Base-by-base conservation (phyloP, 2,113 vertebrate species). In the Ictidomys tridecemlineatus region DNA sequence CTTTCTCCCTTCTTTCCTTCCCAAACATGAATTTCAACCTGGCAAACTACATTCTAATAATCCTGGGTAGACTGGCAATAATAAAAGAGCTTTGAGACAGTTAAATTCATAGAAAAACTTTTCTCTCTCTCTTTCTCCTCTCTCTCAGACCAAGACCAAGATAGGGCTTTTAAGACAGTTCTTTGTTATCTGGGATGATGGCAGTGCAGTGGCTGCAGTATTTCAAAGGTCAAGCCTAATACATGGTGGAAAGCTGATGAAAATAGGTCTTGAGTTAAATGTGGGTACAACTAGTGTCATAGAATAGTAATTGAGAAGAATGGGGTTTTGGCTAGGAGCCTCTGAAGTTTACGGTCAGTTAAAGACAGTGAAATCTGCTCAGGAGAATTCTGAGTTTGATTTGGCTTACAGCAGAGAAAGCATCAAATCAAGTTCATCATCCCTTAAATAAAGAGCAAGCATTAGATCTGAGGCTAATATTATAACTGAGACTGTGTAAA, bases 381-480 rank as follows among this genome's bases (percentile, higher is more conserved):
- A 79, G 53, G 96, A 97, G 96, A 86, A 87, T 95, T 95, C 28
- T 6, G 80, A 70, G 53, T 84, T 80, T 93, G 94, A 98, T 73
- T 0, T 88, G 86, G 92, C 86, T 95, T 83, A 89, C 65, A 95
- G 80, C 48, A 16, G 39, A 96, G 63, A 98, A 98, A 97, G 28
- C 82, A 96, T 98, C 96, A 89, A 97, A 97, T 98, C 96, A 97
- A 96, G 97, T 98, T 98, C 94, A 97, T 94, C 72, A 94, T 96
- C 73, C 89, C 95, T 96, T 98, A 98, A 96, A 96, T 96, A 96
- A 97, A 97, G 92, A 97, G 94, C 45, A 97, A 91, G 83, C 61
- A 97, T 94, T 97, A 96, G 93, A 96, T 98, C 92, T 98, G 85
- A 85, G 76, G 53, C 61, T 93, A 96, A 53, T 96, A 87, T 89